Evolutionary conservation across 2,797 vertebrate species (phyloP).

Genomic region (Hippocampus kuda): DNA sequence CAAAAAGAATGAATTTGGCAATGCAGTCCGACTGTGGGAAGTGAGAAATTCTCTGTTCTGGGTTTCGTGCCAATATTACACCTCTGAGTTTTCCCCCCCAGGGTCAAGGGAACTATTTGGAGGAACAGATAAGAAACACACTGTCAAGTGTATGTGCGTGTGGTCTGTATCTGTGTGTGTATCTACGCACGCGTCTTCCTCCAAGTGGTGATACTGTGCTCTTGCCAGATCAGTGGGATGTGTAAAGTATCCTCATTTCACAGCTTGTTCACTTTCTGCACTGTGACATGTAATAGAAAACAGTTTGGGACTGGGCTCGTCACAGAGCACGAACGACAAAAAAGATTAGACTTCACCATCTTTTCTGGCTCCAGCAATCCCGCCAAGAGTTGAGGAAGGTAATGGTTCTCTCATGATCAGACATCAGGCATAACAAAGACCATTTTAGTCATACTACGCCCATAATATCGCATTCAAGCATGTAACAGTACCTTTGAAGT

Average conservation of each 20-base stretch:
- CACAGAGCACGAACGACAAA: background rate
- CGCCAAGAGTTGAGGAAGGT: background rate
- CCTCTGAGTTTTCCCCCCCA: constrained; percentile 26
- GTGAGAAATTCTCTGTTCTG: constrained; percentile 27
- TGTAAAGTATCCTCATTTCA: constrained; percentile 7
- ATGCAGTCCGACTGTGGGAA: constrained; percentile 20
- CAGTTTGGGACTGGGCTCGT: background rate
- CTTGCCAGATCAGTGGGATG: constrained; percentile 1
- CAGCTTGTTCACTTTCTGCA: constrained; percentile 4
- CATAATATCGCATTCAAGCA: no score
- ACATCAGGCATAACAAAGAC: no score
- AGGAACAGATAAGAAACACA: constrained; percentile 13
- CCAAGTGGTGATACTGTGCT: background rate
- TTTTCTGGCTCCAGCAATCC: constrained; percentile 1
- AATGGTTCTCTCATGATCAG: no score
- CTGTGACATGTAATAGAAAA: background rate
- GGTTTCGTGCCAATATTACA: constrained; percentile 27
- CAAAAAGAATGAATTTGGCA: constrained; percentile 20
- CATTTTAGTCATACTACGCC: no score
- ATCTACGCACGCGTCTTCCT: background rate
- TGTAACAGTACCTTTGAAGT: no score
- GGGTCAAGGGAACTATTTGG: constrained; percentile 30
- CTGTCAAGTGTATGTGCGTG: constrained; percentile 17
- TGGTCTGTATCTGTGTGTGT: background rate
- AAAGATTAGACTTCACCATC: constrained; percentile 2